phyloP scores from a whole-genome alignment of 2,888 invertebrate genomes.

The Spisula subtruncata region DNA sequence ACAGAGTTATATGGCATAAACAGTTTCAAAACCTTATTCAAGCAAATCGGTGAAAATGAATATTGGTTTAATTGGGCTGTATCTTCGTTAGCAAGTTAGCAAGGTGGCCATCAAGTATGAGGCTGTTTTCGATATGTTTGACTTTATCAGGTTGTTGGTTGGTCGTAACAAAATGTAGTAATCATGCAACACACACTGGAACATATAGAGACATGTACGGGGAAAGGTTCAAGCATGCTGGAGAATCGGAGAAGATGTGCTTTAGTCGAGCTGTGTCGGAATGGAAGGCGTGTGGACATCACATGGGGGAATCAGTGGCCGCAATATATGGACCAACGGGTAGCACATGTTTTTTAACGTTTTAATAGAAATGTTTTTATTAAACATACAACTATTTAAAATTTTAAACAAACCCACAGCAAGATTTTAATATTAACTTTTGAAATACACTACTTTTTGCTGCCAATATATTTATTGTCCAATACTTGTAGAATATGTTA shows the following conservation, averaged over 20 bases:
- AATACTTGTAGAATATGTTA: background rate
- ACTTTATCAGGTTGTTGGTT: constrained; percentile 74
- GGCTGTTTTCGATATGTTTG: background rate
- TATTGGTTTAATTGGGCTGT: too few relatives aligned
- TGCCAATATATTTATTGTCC: background rate
- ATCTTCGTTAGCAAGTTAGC: too few relatives aligned
- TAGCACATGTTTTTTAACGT: background rate
- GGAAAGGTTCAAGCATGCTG: constrained; percentile 62
- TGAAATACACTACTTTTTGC: background rate
- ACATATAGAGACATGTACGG: constrained; percentile 71
- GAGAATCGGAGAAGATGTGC: constrained; percentile 69
- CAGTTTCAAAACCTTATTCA: too few relatives aligned
- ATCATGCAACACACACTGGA: constrained; percentile 58
- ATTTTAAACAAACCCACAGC: too few relatives aligned
- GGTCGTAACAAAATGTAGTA: constrained; percentile 64
- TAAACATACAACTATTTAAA: too few relatives aligned
- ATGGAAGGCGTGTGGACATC: constrained; percentile 72
- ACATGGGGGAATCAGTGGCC: constrained; percentile 57
- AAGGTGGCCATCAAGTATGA: background rate
- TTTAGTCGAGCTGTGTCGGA: constrained; percentile 67
- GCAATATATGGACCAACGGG: constrained; percentile 77
- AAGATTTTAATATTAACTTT: too few relatives aligned
- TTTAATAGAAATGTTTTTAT: too few relatives aligned
- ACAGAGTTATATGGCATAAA: too few relatives aligned
- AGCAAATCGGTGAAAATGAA: too few relatives aligned